Conservation (phyloP, 2,113 vertebrate genomes). For the Vireo altiloquus region DNA sequence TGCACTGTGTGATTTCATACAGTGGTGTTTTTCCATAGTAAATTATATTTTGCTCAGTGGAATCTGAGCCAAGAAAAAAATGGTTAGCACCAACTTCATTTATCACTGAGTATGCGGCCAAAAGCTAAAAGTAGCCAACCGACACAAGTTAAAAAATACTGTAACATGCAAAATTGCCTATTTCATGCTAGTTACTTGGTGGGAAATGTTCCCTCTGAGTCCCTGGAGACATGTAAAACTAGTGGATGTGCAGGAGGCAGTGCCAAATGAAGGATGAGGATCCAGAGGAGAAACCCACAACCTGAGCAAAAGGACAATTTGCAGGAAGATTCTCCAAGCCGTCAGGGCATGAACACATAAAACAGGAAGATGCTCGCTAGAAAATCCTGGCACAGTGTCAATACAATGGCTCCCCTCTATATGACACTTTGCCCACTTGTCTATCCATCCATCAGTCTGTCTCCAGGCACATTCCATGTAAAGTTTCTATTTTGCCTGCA, state of each 20-base stretch:
- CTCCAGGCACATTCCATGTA: background rate
- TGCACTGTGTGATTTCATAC: background rate
- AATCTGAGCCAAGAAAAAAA: background rate
- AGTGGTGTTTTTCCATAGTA: background rate
- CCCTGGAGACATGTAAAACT: background rate
- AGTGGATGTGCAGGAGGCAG: background rate
- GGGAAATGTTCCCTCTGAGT: background rate
- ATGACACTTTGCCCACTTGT: background rate
- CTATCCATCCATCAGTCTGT: background rate
- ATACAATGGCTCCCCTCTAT: fast-evolving
- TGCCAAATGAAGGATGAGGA: background rate
- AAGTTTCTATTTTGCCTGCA: background rate
- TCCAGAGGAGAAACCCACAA: background rate
- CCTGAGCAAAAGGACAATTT: background rate
- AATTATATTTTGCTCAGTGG: background rate
- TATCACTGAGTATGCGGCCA: background rate
- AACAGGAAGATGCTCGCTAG: background rate
- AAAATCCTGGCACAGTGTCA: background rate
- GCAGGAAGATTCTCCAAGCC: background rate
- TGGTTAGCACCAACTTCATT: background rate
- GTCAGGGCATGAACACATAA: background rate
- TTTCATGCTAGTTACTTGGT: background rate
- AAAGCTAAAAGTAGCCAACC: background rate
- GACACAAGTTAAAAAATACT: background rate
- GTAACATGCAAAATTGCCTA: background rate